Conservation (phyloP, 2,797 vertebrate genomes). For the Lagodon rhomboides region DNA sequence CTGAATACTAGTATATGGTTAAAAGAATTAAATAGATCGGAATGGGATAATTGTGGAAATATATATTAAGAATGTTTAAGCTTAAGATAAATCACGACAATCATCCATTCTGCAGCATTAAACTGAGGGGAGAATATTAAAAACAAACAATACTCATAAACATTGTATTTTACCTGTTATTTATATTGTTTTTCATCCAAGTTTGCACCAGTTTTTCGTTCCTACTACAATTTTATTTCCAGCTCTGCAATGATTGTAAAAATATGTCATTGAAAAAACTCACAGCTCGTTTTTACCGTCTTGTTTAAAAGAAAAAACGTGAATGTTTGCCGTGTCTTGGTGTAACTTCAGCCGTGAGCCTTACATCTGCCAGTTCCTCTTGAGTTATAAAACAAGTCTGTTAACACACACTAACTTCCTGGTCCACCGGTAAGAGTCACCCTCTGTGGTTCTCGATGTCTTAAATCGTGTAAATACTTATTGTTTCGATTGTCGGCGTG, state of each 20-base stretch:
- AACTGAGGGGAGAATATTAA: conserved; percentile 50
- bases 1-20: conserved; percentile 41
- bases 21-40: conserved; percentile 20
- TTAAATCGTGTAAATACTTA: conserved; percentile 72
- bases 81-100: conserved; percentile 74
- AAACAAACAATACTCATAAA: conserved; percentile 48
- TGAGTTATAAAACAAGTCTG: conserved; percentile 54
- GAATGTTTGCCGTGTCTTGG: conserved; percentile 56
- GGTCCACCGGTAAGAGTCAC: conserved; percentile 24
- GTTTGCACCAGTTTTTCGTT: conserved; percentile 46
- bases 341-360: conserved; percentile 46
- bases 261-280: conserved; percentile 11
- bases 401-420: conserved; percentile 70
- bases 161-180: conserved; percentile 76
- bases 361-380: conserved; percentile 56
- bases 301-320: conserved; percentile 21
- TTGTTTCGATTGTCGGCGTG: conserved; percentile 49
- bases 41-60: conserved; percentile 45
- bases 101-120: conserved; percentile 65
- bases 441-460: conserved; percentile 52
- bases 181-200: conserved; percentile 62
- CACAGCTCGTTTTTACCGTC: conserved; percentile 34
- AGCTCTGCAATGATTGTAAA: conserved; percentile 42
- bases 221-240: conserved; percentile 40
- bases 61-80: conserved; percentile 56